phyloP scores from a whole-genome alignment of 2,888 invertebrate genomes.

The Drosophila formosana region DNA sequence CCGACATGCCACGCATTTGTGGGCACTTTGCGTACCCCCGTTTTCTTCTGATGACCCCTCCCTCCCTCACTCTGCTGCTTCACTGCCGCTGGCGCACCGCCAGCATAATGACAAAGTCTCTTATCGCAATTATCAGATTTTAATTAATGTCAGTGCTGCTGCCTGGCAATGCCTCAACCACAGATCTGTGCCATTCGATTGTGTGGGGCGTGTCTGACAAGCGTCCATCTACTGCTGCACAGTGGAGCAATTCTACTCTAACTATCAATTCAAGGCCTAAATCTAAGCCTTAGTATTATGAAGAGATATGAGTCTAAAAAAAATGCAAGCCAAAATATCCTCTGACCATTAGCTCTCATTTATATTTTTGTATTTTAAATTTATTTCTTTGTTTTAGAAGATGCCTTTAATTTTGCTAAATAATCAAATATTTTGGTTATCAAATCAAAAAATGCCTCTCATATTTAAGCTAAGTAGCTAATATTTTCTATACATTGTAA shows the following conservation, averaged over 20 bases:
- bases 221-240: conserved; percentile 6
- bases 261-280: background rate
- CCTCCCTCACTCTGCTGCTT: too few species aligned
- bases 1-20: conserved; percentile 43
- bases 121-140: conserved; percentile 53
- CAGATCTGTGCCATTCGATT: conserved; percentile 38
- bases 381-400: too few species aligned
- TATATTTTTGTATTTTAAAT: too few species aligned
- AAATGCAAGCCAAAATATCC: too few species aligned
- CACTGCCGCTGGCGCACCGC: background rate
- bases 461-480: too few species aligned
- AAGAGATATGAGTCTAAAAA: too few species aligned
- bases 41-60: background rate
- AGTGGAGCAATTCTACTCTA: background rate
- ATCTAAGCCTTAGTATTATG: background rate
- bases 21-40: conserved; percentile 37
- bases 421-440: too few species aligned
- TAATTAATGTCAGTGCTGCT: conserved; percentile 59
- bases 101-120: conserved; percentile 32
- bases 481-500: background rate
- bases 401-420: too few species aligned
- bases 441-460: too few species aligned
- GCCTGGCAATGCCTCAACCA: conserved; percentile 24
- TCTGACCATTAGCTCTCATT: too few species aligned
- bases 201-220: conserved; percentile 1